Evolutionary conservation across 2,113 vertebrate species (phyloP).

Genomic region (Trichechus manatus): DNA sequence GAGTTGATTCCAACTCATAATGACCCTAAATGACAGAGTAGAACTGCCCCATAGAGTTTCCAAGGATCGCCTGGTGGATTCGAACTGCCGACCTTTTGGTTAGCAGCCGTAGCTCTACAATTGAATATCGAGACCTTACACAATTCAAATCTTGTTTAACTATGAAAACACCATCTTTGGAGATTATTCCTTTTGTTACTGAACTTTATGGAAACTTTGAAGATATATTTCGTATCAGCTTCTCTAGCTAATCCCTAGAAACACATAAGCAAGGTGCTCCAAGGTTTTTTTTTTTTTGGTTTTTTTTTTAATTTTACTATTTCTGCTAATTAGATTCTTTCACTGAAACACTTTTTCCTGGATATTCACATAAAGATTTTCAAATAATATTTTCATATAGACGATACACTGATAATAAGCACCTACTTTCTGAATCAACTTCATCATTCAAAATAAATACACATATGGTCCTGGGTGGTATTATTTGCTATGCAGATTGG

Average conservation of each 20-base stretch:
- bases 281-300: not conserved
- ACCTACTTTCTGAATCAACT: not conserved
- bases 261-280: not conserved
- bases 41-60: too few relatives aligned
- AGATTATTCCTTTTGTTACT: not conserved
- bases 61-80: too few relatives aligned
- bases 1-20: too few relatives aligned
- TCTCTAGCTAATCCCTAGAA: constrained; percentile 7
- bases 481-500: constrained; percentile 4
- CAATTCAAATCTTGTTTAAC: not conserved
- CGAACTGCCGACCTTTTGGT: too few relatives aligned
- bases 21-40: too few relatives aligned
- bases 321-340: not conserved
- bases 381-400: constrained; percentile 18
- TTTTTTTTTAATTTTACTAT: not conserved
- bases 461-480: not conserved
- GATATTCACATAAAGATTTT: not conserved
- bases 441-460: constrained; percentile 33
- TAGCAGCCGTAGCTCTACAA: not conserved
- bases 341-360: not conserved
- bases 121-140: not conserved
- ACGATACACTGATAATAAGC: not conserved
- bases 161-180: not conserved
- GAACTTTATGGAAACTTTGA: constrained; percentile 12
- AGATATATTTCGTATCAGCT: not conserved